Conservation (phyloP, 2,113 vertebrate genomes). For the Myocastor coypus region DNA sequence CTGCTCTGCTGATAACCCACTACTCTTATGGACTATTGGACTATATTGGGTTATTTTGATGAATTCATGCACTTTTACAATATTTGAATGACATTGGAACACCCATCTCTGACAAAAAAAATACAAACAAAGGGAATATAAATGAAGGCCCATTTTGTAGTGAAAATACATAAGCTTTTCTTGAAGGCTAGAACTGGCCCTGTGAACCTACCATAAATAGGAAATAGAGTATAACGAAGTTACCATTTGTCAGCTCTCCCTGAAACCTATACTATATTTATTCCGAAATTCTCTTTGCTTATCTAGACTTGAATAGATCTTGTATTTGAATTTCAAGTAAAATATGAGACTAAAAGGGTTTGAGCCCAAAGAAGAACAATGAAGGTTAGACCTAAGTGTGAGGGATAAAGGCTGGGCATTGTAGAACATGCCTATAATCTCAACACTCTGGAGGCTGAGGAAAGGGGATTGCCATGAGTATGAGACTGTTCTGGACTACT, state of each 20-base stretch:
- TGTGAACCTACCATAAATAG: not conserved
- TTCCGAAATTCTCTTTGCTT: constrained; percentile 10
- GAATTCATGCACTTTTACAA: no score
- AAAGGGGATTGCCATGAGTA: not conserved
- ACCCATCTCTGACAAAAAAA: no score
- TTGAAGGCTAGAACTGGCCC: not conserved
- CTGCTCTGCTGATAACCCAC: no score
- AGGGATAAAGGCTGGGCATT: not conserved
- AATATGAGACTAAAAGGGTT: not conserved
- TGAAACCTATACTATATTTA: not conserved
- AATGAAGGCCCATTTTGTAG: no score
- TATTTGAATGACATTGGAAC: no score
- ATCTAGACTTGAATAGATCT: not conserved
- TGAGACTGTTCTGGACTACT: not conserved
- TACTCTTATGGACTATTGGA: no score
- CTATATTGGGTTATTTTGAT: no score
- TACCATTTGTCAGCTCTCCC: not conserved
- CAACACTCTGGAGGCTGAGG: not conserved
- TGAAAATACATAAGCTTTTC: not conserved
- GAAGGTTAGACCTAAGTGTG: not conserved
- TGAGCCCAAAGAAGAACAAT: not conserved
- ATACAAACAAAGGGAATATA: no score
- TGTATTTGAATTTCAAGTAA: not conserved
- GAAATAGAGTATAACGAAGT: not conserved
- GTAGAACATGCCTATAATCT: not conserved